Evolutionary conservation across 2,113 vertebrate genomes (phyloP).

Genomic region (Spheniscus mendiculus): DNA sequence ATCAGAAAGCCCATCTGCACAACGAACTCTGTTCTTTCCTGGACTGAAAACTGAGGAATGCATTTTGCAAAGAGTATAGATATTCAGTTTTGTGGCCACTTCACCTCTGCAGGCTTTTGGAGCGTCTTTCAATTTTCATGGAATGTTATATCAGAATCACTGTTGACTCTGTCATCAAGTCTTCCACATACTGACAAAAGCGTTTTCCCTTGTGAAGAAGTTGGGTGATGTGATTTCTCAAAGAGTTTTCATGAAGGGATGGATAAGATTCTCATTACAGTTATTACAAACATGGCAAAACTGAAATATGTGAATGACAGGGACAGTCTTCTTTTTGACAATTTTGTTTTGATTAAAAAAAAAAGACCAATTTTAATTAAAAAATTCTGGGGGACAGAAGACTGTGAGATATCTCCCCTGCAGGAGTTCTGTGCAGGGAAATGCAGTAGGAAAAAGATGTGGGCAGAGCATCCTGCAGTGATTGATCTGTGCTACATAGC

Average conservation of each 20-base stretch:
- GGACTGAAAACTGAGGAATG: not conserved
- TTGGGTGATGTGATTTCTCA: not conserved
- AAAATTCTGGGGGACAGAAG: not conserved
- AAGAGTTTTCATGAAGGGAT: not conserved
- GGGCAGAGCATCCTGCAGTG: not conserved
- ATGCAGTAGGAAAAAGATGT: not conserved
- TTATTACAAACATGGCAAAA: not conserved
- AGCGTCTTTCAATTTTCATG: not conserved
- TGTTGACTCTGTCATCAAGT: not conserved
- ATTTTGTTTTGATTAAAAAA: not conserved
- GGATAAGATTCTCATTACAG: not conserved
- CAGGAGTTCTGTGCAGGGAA: not conserved
- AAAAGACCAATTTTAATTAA: not conserved
- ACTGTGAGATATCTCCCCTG: not conserved
- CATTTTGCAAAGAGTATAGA: not conserved
- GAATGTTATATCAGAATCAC: not conserved
- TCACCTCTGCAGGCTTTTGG: not conserved
- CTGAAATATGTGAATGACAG: not conserved
- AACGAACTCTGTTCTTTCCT: not conserved
- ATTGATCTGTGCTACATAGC: not conserved
- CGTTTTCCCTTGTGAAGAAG: conserved; percentile 1
- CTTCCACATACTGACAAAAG: not conserved
- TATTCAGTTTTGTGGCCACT: not conserved
- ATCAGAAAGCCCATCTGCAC: not conserved
- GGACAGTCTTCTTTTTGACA: not conserved